Evolutionary conservation across 2,797 vertebrate genomes (phyloP), one percentile per base, ranked within the genome.

Genomic region (Lepus townsendii): DNA sequence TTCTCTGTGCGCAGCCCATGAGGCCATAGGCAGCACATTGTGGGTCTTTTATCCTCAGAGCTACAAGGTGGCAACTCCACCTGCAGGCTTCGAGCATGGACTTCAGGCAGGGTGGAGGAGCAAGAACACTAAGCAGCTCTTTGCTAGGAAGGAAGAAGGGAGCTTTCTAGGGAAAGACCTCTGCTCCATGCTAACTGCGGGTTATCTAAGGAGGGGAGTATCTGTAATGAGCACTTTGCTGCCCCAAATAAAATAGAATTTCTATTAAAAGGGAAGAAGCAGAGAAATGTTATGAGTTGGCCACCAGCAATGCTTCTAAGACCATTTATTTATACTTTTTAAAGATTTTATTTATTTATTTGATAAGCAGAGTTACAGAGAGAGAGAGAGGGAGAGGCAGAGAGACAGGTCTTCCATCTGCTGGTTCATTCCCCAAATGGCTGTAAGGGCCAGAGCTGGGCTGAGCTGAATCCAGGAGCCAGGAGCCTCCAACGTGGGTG

Each of bases 161-260:
- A 82, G 89, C 94, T 95, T 95, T 93, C 73, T 62, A 95, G 82
- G 91, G 95, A 96, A 73, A 7, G 38, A 20, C 73, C 89, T 91
- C 83, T 35, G 52, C 71, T 87, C n/a, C 52, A 42, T 57, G 66
- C 60, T 20, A 62, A 63, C 24, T 52, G 32, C 42, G 80, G 47
- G 63, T n/a, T 22, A 27, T 69, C n/a, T 35, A 63, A 83, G 76
- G 60, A 83, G 60, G 16, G 9, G 26, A 95, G 22, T 69, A 14
- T 76, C 79, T 87, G 75, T 50, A 79, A 86, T 19, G 1, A 10
- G 60, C 30, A 47, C 26, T 4, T 83, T 60, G 2, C n/a, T 85
- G 17, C 30, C 71, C 26, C 76, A 50, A 57, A 42, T 16, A 69
- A 91, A 83, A 75, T n/a, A 14, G 22, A 16, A 27, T 89, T 94